Evolutionary conservation across 1,140 invertebrate genomes (phyloP).

Genomic region (Drosophila grimshawi): DNA sequence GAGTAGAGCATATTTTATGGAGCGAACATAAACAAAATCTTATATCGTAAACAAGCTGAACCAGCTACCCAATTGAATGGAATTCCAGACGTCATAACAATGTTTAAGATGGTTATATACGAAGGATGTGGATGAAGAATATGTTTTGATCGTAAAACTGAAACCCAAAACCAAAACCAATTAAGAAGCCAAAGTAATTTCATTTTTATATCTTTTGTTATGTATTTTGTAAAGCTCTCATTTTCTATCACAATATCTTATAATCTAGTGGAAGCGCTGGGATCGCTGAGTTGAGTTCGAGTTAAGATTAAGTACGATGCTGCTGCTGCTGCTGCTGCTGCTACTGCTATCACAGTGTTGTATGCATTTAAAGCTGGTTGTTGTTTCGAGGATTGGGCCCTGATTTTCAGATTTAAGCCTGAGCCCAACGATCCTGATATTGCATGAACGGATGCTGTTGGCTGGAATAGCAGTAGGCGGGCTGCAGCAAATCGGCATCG

Average conservation of each 20-base stretch:
- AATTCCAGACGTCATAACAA: slow-evolving; percentile 35
- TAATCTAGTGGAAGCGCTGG: slow-evolving; percentile 74
- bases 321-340: slow-evolving; percentile 45
- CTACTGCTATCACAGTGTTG: slow-evolving; percentile 75
- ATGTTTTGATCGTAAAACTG: slow-evolving; percentile 27
- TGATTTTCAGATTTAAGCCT: slow-evolving; percentile 83
- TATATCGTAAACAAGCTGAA: slow-evolving; percentile 39
- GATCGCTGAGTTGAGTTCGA: slow-evolving; percentile 69
- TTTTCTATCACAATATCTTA: slow-evolving; percentile 79
- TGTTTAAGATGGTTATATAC: background rate
- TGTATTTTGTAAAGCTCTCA: slow-evolving; percentile 66
- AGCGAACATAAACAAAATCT: slow-evolving; percentile 23
- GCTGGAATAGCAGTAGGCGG: slow-evolving; percentile 82
- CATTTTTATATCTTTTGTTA: slow-evolving; percentile 52
- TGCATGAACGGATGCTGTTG: slow-evolving; percentile 84
- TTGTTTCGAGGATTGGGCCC: slow-evolving; percentile 5
- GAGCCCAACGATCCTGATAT: slow-evolving; percentile 86
- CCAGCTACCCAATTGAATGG: slow-evolving; percentile 30
- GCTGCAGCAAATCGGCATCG: slow-evolving; percentile 83
- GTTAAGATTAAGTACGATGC: slow-evolving; percentile 38
- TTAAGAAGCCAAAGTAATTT: slow-evolving; percentile 55
- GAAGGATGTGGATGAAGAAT: slow-evolving; percentile 6
- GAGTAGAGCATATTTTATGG: slow-evolving; percentile 30
- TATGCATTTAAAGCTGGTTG: slow-evolving; percentile 66
- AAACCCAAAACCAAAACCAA: slow-evolving; percentile 35